Evolutionary conservation across 1,140 invertebrate genomes (phyloP), one percentile per base, ranked within the genome.

Genomic region (Penaeus chinensis): DNA sequence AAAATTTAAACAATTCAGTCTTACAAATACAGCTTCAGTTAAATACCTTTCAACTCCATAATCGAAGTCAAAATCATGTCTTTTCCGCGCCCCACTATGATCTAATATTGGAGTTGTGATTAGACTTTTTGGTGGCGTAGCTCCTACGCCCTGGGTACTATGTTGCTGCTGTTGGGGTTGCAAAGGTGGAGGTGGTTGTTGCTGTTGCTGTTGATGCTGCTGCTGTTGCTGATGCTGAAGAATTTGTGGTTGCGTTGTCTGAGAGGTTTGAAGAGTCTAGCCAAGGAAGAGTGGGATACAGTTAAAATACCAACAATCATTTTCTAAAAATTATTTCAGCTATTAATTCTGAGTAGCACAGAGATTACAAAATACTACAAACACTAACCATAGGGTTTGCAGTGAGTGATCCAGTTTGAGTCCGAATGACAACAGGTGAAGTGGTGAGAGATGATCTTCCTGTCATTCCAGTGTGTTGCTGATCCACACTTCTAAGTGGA

Each of bases 21-120:
- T 11, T 61, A 32, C 79, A 47, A 61, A 47, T 24, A 61, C 79
- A 27, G 1, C 11, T 47, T 71, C 19, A 16, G 19, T 80, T 19
- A 91, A 90, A 89, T 91, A 93, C 93, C 93, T 94, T 92, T 95
- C 95, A 90, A 94, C 93, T 81, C 93, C 92, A 91, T 93, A 94
- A 89, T 94, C 94, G 88, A 92, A 92, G 86, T 93, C 92, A 71
- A 92, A 91, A 89, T 94, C 94, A 80, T 94, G 94, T 85, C 94
- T 92, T 92, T 95, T 95, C 80, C 95, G 92, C 71, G 93, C 93
- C 74, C 93, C 93, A 85, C 93, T 94, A 84, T 94, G 94, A 92
- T 95, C 94, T 82, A 95, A 91, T 88, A 95, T 95, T 66, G 94
- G 94, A 90, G 94, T 94, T 89, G 94, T 94, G 90, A 93, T 88